Conservation (phyloP, 1,140 invertebrate genomes). For the Drosophila tropicalis region DNA sequence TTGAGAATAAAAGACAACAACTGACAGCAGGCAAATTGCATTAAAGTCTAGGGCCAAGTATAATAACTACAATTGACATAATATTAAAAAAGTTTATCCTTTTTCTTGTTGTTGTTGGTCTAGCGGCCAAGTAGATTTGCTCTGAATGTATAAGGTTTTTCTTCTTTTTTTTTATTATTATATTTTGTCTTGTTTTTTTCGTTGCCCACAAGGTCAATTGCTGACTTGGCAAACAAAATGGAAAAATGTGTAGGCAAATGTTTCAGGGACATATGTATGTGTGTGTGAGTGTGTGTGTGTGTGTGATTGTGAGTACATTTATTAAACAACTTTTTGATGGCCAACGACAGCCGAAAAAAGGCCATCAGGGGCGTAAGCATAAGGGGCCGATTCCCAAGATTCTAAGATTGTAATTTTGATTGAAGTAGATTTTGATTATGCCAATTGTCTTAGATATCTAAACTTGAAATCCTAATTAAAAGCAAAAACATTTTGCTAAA, state of each 20-base stretch:
- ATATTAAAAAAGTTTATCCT: constrained; percentile 57
- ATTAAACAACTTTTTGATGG: constrained; percentile 71
- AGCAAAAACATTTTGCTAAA: neutral
- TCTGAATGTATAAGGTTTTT: neutral
- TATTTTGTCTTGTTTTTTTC: neutral
- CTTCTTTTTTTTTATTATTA: neutral
- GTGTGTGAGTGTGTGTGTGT: neutral
- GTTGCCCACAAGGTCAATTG: constrained; percentile 19
- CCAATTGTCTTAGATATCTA: neutral
- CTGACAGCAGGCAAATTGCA: constrained; percentile 26
- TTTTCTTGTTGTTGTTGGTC: constrained; percentile 6
- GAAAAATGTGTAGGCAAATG: constrained; percentile 21
- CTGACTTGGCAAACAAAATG: constrained; percentile 52
- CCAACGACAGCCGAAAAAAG: constrained; percentile 38
- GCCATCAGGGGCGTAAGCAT: constrained; percentile 40
- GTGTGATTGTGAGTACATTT: constrained; percentile 75
- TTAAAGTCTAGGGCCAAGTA: constrained; percentile 56
- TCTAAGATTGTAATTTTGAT: neutral
- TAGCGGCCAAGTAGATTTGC: neutral
- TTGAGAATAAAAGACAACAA: constrained; percentile 26
- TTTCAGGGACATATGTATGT: neutral
- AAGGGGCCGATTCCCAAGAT: neutral
- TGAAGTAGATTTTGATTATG: neutral
- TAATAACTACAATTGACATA: constrained; percentile 37
- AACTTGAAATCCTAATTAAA: neutral